Conservation (phyloP, 2,888 invertebrate genomes). For the Sarcophaga rosellei region DNA sequence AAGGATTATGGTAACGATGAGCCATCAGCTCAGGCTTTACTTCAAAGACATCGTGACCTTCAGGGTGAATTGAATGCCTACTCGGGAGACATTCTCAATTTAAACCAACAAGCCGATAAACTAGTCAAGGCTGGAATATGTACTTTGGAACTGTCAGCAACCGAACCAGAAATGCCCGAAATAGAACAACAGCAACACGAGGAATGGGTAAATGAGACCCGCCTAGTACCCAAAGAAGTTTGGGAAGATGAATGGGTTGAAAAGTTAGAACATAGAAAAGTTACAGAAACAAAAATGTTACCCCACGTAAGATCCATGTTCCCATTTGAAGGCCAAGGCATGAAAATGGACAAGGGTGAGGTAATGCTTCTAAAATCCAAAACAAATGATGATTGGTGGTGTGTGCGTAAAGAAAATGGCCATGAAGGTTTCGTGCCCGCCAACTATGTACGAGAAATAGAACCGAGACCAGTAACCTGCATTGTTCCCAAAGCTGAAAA, state of each 20-base stretch:
- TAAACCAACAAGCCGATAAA: conserved; percentile 90
- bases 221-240: conserved; percentile 93
- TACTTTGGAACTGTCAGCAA: conserved; percentile 79
- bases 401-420: conserved; percentile 95
- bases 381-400: conserved; percentile 99
- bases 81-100: conserved; percentile 90
- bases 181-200: conserved; percentile 88
- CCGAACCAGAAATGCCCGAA: conserved; percentile 85
- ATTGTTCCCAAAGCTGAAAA: conserved; percentile 92
- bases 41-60: conserved; percentile 92
- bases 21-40: conserved; percentile 92
- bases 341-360: conserved; percentile 95
- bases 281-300: conserved; percentile 91
- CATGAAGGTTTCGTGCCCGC: conserved; percentile 98
- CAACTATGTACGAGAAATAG: conserved; percentile 96
- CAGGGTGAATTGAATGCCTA: conserved; percentile 95
- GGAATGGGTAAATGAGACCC: conserved; percentile 89
- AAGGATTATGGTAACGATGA: conserved; percentile 96
- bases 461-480: conserved; percentile 91
- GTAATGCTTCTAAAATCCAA: conserved; percentile 94
- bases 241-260: conserved; percentile 96
- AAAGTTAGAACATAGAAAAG: conserved; percentile 91
- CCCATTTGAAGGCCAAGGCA: conserved; percentile 95
- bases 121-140: conserved; percentile 89
- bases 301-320: conserved; percentile 94